A percentile compares a stretch with the other conserved stretches of the same genome.
Evolutionary conservation across 2,797 vertebrate genomes (phyloP).

Genomic region (Pterois miles): DNA sequence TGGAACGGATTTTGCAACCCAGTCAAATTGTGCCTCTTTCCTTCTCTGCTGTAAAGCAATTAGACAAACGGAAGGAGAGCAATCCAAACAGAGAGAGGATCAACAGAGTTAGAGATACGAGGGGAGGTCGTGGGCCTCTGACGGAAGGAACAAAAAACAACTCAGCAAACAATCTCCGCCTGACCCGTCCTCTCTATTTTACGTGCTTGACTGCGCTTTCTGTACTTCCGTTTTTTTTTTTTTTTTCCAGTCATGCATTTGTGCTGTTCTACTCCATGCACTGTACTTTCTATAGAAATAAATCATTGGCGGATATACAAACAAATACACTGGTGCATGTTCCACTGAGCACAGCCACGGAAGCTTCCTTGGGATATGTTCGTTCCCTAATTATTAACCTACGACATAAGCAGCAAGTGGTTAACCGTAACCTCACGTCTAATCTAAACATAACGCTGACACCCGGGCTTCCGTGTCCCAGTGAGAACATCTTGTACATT

Average conservation of each 20-base stretch:
- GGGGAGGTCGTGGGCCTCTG: not conserved
- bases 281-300: not conserved
- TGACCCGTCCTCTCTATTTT: slow-evolving; percentile 11
- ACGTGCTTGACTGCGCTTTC: not conserved
- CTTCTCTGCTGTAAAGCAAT: slow-evolving; percentile 37
- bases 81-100: slow-evolving; percentile 35
- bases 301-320: not conserved
- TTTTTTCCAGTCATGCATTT: not conserved
- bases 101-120: not conserved
- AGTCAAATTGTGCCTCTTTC: not conserved
- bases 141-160: slow-evolving; percentile 29
- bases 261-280: not conserved
- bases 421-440: not conserved
- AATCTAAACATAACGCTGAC: not conserved
- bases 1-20: slow-evolving; percentile 2
- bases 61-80: slow-evolving; percentile 32
- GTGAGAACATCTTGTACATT: slow-evolving; percentile 14
- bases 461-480: not conserved
- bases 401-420: not conserved
- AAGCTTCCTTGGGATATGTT: not conserved
- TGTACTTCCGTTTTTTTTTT: slow-evolving; percentile 3
- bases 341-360: not conserved
- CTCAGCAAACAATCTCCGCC: slow-evolving; percentile 48
- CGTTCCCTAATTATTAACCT: not conserved
- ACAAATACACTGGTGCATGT: not conserved